Evolutionary conservation across 2,888 invertebrate genomes (phyloP).

Genomic region (Campoletis raptor): DNA sequence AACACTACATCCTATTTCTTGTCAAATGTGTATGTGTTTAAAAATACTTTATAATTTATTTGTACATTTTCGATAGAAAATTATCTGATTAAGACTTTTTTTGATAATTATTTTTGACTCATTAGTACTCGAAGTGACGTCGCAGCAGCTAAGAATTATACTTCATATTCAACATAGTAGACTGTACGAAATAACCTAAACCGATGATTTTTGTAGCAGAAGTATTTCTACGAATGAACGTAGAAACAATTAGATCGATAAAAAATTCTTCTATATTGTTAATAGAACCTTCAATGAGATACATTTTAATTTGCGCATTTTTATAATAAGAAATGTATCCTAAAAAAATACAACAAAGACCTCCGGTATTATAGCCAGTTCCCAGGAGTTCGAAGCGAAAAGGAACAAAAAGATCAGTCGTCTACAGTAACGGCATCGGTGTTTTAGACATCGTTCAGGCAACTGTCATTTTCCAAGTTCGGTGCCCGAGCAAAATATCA

Average conservation of each 20-base stretch:
- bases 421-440: conserved; percentile 69
- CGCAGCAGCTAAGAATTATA: conserved; percentile 17
- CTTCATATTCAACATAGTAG: not conserved
- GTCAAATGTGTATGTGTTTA: not conserved
- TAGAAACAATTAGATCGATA: not conserved
- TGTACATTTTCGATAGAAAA: not conserved
- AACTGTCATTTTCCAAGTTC: conserved; percentile 81
- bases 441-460: conserved; percentile 75
- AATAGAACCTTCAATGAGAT: not conserved
- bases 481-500: conserved; percentile 60
- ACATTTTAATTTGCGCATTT: not conserved
- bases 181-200: conserved; percentile 18
- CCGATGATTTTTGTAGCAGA: not conserved
- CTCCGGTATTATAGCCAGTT: conserved; percentile 27
- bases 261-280: not conserved
- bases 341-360: conserved; percentile 5
- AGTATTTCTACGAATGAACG: not conserved
- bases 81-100: not conserved
- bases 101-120: not conserved
- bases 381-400: not conserved
- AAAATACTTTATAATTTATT: conserved; percentile 11
- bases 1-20: not conserved
- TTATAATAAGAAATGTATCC: not conserved
- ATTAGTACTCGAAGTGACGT: conserved; percentile 30
- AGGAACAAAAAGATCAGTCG: conserved; percentile 31